Evolutionary conservation across 1,140 invertebrate species (phyloP).

Genomic region (Parasteatoda tepidariorum): DNA sequence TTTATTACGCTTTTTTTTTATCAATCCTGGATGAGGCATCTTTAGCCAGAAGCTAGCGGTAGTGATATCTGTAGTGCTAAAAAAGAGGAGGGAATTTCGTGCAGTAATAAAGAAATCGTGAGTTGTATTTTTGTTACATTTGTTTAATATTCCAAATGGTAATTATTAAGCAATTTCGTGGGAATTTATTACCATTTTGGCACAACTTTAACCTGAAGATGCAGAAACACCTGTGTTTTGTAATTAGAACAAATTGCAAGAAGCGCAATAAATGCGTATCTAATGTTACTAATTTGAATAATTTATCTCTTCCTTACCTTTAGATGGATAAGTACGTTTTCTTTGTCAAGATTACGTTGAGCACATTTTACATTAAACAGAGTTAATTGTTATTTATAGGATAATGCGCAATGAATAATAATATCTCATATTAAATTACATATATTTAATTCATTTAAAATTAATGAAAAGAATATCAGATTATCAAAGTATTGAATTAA

Average conservation of each 20-base stretch:
- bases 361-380: neutral
- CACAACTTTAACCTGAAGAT: slow-evolving; percentile 15
- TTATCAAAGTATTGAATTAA: no score
- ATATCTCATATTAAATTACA: neutral
- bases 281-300: neutral
- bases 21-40: neutral
- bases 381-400: neutral
- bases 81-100: slow-evolving; percentile 29
- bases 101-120: slow-evolving; percentile 25
- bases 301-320: neutral
- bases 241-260: slow-evolving; percentile 31
- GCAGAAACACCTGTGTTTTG: slow-evolving; percentile 16
- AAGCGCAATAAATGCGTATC: slow-evolving; percentile 11
- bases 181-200: slow-evolving; percentile 13
- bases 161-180: slow-evolving; percentile 21
- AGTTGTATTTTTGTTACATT: slow-evolving; percentile 24
- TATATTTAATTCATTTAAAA: neutral
- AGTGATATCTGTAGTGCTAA: neutral
- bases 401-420: neutral
- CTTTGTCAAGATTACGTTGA: neutral
- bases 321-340: neutral
- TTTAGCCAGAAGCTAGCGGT: slow-evolving; percentile 8
- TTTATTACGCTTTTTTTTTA: slow-evolving; percentile 7
- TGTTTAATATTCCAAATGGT: slow-evolving; percentile 27
- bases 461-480: no score